These are phyloP conservation scores for Sciaenops ocellatus DNA, from an alignment of 2,797 vertebrate genomes.

Conservation along the genomic window DNA sequence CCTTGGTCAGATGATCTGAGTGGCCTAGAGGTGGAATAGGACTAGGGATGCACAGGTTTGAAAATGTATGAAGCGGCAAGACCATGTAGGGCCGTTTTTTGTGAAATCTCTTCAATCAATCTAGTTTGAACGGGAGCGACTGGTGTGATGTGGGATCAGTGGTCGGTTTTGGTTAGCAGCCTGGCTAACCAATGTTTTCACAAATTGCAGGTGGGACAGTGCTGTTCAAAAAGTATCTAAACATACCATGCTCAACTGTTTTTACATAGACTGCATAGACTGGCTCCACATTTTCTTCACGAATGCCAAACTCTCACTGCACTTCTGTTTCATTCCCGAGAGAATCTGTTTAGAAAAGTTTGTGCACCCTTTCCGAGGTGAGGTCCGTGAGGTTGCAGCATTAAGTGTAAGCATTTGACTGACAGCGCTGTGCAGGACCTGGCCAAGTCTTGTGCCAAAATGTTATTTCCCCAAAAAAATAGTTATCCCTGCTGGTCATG, in stretches of 20 bases:
- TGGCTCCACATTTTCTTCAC: not conserved
- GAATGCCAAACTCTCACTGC: conserved; percentile 17
- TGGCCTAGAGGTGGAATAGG: too few species aligned
- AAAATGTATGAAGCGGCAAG: too few species aligned
- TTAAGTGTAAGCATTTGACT: conserved; percentile 36
- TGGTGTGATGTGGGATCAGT: too few species aligned
- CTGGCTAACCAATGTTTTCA: too few species aligned
- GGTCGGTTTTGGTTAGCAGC: too few species aligned
- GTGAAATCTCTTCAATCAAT: too few species aligned
- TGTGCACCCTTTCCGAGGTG: conserved; percentile 20
- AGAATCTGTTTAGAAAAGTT: conserved; percentile 14
- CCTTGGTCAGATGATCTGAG: too few species aligned
- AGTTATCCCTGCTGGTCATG: not conserved
- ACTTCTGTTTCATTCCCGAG: conserved; percentile 1
- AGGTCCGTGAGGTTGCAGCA: not conserved
- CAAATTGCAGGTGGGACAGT: too few species aligned
- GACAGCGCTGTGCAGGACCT: conserved; percentile 20
- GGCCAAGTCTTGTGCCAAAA: conserved; percentile 4
- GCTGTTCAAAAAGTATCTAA: not conserved
- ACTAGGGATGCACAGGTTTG: too few species aligned
- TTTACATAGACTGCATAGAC: not conserved
- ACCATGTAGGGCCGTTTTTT: too few species aligned
- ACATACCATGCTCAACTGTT: not conserved
- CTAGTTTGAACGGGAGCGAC: too few species aligned
- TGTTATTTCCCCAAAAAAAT: not conserved